phyloP scores from a whole-genome alignment of 1,140 invertebrate species.

The Drosophila seguyi region DNA sequence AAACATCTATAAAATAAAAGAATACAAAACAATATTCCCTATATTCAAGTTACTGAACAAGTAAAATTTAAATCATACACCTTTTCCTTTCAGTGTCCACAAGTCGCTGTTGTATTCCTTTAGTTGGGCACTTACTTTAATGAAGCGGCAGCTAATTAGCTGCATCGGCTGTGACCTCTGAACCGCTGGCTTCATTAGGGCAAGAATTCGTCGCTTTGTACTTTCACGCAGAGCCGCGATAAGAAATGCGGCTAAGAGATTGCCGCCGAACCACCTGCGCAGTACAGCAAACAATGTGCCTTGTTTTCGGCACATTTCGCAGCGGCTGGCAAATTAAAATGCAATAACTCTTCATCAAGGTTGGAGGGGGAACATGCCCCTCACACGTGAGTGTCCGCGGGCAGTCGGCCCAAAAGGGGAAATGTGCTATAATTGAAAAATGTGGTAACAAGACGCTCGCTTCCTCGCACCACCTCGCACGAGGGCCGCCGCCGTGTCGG shows the following conservation, averaged over 20 bases:
- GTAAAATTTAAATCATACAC: too few relatives aligned
- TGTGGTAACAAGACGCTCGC: conserved; percentile 81
- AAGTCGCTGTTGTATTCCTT: conserved; percentile 13
- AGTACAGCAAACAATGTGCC: conserved; percentile 21
- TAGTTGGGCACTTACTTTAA: conserved; percentile 65
- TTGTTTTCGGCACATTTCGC: conserved; percentile 52
- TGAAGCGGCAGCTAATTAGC: conserved; percentile 73
- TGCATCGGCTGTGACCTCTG: conserved; percentile 68
- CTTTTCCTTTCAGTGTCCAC: not conserved
- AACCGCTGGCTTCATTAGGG: conserved; percentile 70
- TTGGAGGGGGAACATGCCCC: conserved; percentile 10
- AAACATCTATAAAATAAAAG: not conserved
- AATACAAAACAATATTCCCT: too few relatives aligned
- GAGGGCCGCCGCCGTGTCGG: conserved; percentile 49
- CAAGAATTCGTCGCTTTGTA: conserved; percentile 55
- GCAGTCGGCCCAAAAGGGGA: conserved; percentile 45
- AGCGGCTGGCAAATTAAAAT: conserved; percentile 78
- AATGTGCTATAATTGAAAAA: conserved; percentile 84
- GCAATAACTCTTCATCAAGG: conserved; percentile 84
- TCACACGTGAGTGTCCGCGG: conserved; percentile 20
- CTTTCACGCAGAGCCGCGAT: conserved; percentile 32
- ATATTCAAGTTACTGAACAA: too few relatives aligned
- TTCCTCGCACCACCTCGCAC: conserved; percentile 4
- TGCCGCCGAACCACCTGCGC: conserved; percentile 53
- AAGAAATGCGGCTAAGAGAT: conserved; percentile 52